Conservation (phyloP, 1,140 invertebrate species). For the Anastrepha obliqua region DNA sequence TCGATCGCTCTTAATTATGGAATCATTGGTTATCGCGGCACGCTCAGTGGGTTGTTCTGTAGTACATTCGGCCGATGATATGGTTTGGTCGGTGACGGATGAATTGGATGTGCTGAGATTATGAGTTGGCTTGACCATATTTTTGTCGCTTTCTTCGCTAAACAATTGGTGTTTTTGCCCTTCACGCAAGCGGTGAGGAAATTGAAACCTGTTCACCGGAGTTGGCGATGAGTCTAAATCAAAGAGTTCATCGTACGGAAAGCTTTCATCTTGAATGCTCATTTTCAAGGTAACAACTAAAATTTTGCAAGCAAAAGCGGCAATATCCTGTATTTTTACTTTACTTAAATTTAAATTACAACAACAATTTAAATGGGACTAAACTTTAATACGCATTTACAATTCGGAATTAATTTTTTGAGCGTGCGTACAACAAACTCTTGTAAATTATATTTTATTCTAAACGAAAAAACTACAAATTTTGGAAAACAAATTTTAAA, state of each 20-base stretch:
- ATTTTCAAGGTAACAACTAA: not conserved
- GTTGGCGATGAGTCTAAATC: conserved; percentile 37
- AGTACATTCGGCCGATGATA: not conserved
- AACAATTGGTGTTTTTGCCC: not conserved
- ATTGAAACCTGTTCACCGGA: conserved; percentile 11
- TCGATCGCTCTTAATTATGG: conserved; percentile 19
- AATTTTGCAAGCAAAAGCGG: too few species aligned
- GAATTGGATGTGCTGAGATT: not conserved
- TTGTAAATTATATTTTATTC: too few species aligned
- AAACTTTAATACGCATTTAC: not conserved
- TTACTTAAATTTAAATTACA: not conserved
- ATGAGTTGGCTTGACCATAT: not conserved
- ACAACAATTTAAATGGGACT: not conserved
- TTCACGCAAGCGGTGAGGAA: conserved; percentile 32
- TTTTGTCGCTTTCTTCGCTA: not conserved
- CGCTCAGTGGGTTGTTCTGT: not conserved
- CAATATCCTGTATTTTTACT: not conserved
- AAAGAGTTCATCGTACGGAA: conserved; percentile 53
- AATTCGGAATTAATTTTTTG: too few species aligned
- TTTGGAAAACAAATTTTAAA: not conserved
- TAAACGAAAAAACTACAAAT: not conserved
- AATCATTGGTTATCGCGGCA: not conserved
- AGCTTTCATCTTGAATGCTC: conserved; percentile 58
- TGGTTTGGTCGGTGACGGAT: not conserved
- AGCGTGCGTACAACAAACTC: too few species aligned